Evolutionary conservation across 2,888 invertebrate genomes (phyloP).

Genomic region (Oligia latruncula): DNA sequence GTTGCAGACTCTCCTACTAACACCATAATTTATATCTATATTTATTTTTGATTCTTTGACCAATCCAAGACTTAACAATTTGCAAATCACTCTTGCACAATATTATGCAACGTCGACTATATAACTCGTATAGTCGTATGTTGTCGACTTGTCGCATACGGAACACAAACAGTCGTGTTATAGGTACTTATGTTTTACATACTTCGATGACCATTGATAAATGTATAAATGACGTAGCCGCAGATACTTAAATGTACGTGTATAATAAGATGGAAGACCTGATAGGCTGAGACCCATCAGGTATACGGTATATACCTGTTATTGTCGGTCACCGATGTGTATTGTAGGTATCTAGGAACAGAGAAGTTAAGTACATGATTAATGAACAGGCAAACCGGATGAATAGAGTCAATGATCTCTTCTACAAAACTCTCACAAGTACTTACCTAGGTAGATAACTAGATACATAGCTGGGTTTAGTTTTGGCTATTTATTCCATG

Average conservation of each 20-base stretch:
- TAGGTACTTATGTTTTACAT: background rate
- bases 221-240: background rate
- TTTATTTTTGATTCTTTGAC: background rate
- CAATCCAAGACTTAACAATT: background rate
- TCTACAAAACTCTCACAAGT: background rate
- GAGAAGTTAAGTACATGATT: background rate
- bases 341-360: background rate
- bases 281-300: background rate
- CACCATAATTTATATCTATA: too few relatives aligned
- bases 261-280: background rate
- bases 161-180: slow-evolving; percentile 3
- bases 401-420: background rate
- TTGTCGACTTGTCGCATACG: background rate
- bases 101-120: slow-evolving; percentile 14
- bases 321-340: background rate
- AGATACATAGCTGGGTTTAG: background rate
- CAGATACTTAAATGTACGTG: background rate
- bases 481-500: background rate
- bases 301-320: background rate
- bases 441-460: background rate
- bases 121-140: background rate
- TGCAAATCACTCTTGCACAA: slow-evolving; percentile 41
- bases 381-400: background rate
- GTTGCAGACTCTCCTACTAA: background rate
- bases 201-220: slow-evolving; percentile 3